These are phyloP conservation scores for Muscidifurax raptorellus DNA, from an alignment of 1,140 invertebrate genomes.

Conservation along the genomic window DNA sequence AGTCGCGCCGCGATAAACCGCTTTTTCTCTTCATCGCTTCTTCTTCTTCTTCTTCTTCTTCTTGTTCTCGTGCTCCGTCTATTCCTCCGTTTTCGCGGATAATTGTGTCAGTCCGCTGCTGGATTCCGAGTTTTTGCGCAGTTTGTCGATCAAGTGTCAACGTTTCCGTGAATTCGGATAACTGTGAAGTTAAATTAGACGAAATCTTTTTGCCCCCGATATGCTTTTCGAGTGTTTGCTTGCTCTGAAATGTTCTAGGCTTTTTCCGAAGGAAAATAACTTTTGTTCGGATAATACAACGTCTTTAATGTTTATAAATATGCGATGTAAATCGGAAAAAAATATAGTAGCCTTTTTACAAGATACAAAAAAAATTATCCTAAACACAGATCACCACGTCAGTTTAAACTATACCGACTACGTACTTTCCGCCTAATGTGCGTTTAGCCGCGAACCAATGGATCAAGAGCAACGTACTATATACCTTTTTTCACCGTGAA, in stretches of 20 bases:
- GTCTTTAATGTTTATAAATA: too few relatives aligned
- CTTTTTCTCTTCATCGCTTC: conserved; percentile 13
- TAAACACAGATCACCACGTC: background rate
- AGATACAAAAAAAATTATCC: conserved; percentile 8
- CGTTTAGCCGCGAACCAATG: too few relatives aligned
- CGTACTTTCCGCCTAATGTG: too few relatives aligned
- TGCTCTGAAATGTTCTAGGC: background rate
- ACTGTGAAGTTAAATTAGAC: conserved; percentile 46
- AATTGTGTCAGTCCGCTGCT: conserved; percentile 43
- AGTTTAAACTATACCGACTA: background rate
- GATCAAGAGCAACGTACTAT: background rate
- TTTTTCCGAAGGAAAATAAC: background rate
- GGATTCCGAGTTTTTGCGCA: conserved; percentile 32
- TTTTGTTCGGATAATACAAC: too few relatives aligned
- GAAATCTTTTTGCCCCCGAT: background rate
- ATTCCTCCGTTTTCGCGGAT: conserved; percentile 27
- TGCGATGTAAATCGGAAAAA: background rate
- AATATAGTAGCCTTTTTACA: background rate
- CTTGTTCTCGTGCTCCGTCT: background rate
- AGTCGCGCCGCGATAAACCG: conserved; percentile 20
- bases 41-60: background rate
- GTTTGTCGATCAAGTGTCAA: conserved; percentile 36
- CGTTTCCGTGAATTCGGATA: conserved; percentile 46
- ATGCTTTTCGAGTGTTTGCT: background rate
- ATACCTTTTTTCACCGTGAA: conserved; percentile 16